Conservation (phyloP, 2,888 invertebrate genomes). For the Ochropleura plecta region DNA sequence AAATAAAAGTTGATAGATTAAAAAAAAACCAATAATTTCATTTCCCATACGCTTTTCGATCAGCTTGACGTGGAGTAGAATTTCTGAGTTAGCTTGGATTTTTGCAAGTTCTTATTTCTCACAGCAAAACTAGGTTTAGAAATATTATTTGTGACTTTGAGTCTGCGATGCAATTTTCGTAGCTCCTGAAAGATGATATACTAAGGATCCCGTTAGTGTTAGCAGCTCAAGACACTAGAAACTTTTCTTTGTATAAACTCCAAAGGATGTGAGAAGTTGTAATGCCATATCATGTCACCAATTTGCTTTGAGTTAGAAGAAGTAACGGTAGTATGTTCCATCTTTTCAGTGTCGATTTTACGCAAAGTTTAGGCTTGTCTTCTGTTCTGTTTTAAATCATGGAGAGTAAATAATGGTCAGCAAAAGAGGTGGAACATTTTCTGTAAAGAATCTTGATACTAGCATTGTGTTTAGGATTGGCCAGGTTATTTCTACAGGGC, state of each 20-base stretch:
- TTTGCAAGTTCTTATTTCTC: background rate
- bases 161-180: slow-evolving; percentile 18
- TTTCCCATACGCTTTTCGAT: background rate
- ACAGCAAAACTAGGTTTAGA: background rate
- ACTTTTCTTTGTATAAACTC: background rate
- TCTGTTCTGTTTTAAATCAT: too few species aligned
- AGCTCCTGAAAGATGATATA: background rate
- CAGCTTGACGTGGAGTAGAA: background rate
- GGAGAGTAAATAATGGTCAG: background rate
- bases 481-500: background rate
- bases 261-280: background rate
- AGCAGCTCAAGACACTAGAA: background rate
- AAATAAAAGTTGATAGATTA: background rate
- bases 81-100: too few species aligned
- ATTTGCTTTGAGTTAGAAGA: background rate
- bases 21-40: too few species aligned
- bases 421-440: background rate
- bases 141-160: background rate
- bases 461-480: background rate
- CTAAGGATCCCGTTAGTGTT: background rate
- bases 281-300: background rate
- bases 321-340: background rate
- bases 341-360: background rate
- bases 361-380: too few species aligned
- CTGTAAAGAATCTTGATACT: background rate